Evolutionary conservation across 2,797 vertebrate species (phyloP).

Genomic region (Xenopus petersii): DNA sequence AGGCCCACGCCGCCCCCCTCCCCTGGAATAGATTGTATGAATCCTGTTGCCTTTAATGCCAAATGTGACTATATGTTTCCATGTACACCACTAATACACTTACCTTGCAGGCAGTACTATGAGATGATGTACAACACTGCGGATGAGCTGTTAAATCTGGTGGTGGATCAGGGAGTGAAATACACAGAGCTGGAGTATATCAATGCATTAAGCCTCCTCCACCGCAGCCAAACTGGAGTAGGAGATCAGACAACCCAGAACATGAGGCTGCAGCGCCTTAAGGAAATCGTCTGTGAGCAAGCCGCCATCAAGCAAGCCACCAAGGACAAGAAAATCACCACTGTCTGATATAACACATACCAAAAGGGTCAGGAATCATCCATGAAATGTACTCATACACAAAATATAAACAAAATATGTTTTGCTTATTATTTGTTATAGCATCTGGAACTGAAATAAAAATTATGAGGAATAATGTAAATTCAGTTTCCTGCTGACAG

Average conservation of each 20-base stretch:
- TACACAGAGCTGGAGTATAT: constrained; percentile 96
- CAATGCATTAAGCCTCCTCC: constrained; percentile 89
- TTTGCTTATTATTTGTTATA: too few species aligned
- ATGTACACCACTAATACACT: neutral
- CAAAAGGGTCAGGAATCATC: neutral
- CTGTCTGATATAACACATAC: constrained; percentile 67
- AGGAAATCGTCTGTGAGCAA: constrained; percentile 98
- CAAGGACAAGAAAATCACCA: constrained; percentile 98
- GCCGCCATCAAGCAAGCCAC: constrained; percentile 96
- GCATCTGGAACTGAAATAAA: too few species aligned
- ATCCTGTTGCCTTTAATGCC: too few species aligned
- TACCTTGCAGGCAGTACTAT: constrained; percentile 85
- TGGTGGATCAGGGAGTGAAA: constrained; percentile 96
- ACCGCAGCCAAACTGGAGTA: constrained; percentile 94
- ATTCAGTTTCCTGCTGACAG: too few species aligned
- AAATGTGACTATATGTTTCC: too few species aligned
- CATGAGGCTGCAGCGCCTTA: constrained; percentile 87
- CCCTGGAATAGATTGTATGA: too few species aligned
- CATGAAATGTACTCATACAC: too few species aligned
- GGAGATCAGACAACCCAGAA: constrained; percentile 94
- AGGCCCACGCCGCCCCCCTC: too few species aligned
- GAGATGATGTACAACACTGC: constrained; percentile 98
- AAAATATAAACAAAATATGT: too few species aligned
- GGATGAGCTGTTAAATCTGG: constrained; percentile 91
- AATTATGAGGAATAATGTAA: too few species aligned